Evolutionary conservation across 2,113 vertebrate species (phyloP).

Genomic region (Motacilla tschutschensis): DNA sequence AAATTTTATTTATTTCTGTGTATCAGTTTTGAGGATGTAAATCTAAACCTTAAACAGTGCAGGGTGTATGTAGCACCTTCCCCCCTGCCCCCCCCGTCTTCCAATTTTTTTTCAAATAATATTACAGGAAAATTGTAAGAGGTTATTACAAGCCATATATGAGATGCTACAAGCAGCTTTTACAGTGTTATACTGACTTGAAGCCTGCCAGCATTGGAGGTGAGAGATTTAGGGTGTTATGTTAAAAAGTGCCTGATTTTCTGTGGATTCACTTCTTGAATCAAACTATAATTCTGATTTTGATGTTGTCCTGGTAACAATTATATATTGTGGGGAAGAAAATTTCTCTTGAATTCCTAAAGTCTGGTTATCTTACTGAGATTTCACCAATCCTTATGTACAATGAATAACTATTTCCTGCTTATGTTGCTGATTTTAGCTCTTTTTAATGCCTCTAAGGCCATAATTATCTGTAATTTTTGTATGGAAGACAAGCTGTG

Average conservation of each 20-base stretch:
- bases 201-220: neutral
- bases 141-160: neutral
- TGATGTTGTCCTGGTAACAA: neutral
- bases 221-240: neutral
- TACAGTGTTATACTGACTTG: neutral
- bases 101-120: neutral
- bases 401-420: neutral
- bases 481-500: neutral
- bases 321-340: neutral
- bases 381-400: neutral
- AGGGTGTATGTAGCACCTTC: neutral
- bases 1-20: too few species aligned
- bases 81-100: too few species aligned
- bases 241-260: neutral
- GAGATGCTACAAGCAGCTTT: neutral
- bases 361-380: neutral
- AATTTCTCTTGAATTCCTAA: neutral
- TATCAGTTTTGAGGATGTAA: neutral
- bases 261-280: neutral
- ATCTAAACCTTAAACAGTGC: neutral
- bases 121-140: neutral
- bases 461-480: neutral
- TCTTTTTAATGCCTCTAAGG: neutral
- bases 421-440: neutral
- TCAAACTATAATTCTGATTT: neutral